Percentiles rank a stretch among this genome's conserved stretches.
phyloP scores from a whole-genome alignment of 2,113 vertebrate genomes.

The Camelus bactrianus region DNA sequence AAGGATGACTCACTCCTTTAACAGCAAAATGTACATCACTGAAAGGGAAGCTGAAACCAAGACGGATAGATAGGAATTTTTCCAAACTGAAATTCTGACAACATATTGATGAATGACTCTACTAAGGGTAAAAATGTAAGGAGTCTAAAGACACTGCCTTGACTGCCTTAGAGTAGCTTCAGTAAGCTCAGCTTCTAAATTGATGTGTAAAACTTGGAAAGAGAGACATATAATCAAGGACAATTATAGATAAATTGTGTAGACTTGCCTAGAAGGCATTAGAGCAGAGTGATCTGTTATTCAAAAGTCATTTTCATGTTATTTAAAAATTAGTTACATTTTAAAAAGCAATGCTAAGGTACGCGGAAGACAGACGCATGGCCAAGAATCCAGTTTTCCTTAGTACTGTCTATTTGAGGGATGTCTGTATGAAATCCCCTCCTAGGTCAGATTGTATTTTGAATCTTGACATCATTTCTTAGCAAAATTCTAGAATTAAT shows the following conservation, averaged over 20 bases:
- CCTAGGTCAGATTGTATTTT: not conserved
- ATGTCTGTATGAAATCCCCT: not conserved
- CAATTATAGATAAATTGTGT: not conserved
- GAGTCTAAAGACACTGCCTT: not conserved
- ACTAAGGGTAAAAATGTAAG: not conserved
- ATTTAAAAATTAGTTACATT: slow-evolving; percentile 31
- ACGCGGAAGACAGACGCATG: not conserved
- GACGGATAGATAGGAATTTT: not conserved
- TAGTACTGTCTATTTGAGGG: not conserved
- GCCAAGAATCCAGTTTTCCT: not conserved
- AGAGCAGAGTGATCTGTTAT: not conserved
- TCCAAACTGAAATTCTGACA: slow-evolving; percentile 47
- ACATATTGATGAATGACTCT: not conserved
- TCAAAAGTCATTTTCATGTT: not conserved
- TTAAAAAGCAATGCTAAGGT: not conserved
- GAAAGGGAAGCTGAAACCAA: not conserved
- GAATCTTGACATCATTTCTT: not conserved
- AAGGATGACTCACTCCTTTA: not conserved
- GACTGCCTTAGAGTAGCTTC: not conserved
- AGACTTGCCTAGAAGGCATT: not conserved
- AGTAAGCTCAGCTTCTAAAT: slow-evolving; percentile 5
- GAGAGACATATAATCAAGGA: not conserved
- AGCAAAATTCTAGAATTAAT: slow-evolving; percentile 3
- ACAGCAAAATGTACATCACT: not conserved
- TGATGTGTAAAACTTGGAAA: not conserved